These are phyloP conservation scores for Lucinisca nassula DNA, from an alignment of 2,888 invertebrate genomes.

Conservation along the genomic window DNA sequence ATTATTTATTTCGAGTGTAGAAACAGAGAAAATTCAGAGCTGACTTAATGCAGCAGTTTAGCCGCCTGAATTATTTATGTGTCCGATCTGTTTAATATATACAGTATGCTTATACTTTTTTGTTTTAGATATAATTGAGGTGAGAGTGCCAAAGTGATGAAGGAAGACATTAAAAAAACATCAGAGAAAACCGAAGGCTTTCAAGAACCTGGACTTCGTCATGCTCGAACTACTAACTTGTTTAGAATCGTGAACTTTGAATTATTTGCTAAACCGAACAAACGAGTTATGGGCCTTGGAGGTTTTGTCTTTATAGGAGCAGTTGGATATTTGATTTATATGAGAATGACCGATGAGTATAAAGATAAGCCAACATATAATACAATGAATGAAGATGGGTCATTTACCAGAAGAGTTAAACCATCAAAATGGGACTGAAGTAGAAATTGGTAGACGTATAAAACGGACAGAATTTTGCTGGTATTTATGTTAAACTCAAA, in stretches of 20 bases:
- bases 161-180: neutral
- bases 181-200: neutral
- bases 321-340: slow-evolving; percentile 94
- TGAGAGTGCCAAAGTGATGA: no score
- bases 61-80: no score
- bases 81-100: no score
- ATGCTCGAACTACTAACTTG: slow-evolving; percentile 51
- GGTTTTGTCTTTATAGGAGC: slow-evolving; percentile 92
- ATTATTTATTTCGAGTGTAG: no score
- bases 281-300: slow-evolving; percentile 95
- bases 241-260: slow-evolving; percentile 93
- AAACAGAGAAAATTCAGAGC: no score
- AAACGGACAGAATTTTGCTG: no score
- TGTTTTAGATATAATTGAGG: no score
- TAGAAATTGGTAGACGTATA: neutral
- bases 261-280: slow-evolving; percentile 91
- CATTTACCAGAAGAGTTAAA: slow-evolving; percentile 80
- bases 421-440: slow-evolving; percentile 87
- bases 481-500: no score
- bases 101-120: no score
- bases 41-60: no score
- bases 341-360: slow-evolving; percentile 93
- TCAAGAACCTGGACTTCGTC: slow-evolving; percentile 54
- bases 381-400: slow-evolving; percentile 93
- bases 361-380: slow-evolving; percentile 93